Percentiles rank a stretch among this genome's conserved stretches.
phyloP scores from a whole-genome alignment of 2,888 invertebrate genomes.

The Hydropsyche betteni region DNA sequence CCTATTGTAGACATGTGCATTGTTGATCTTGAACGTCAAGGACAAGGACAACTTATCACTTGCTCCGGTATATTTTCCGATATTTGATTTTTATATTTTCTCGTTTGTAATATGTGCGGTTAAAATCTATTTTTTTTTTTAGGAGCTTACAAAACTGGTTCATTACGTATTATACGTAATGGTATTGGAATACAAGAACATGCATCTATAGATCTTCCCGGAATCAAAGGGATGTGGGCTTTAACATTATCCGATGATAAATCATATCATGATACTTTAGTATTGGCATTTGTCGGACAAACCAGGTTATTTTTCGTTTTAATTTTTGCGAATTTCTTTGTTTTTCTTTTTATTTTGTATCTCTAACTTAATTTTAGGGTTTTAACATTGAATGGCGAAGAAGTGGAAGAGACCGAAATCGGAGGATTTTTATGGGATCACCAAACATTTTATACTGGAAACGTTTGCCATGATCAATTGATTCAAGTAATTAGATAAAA shows the following conservation, averaged over 20 bases:
- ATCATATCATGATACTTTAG: conserved; percentile 84
- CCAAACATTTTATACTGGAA: conserved; percentile 94
- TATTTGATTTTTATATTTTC: too few species aligned
- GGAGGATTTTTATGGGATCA: conserved; percentile 90
- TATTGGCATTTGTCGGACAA: conserved; percentile 96
- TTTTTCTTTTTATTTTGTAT: not conserved
- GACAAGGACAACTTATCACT: conserved; percentile 97
- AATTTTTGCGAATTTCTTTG: not conserved
- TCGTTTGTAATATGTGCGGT: not conserved
- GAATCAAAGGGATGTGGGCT: conserved; percentile 99
- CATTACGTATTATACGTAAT: conserved; percentile 94
- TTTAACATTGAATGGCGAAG: conserved; percentile 89
- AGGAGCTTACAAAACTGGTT: conserved; percentile 96
- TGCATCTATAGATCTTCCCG: conserved; percentile 95
- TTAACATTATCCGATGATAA: conserved; percentile 67
- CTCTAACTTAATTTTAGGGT: conserved; percentile 67
- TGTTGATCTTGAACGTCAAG: conserved; percentile 95
- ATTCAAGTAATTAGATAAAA: conserved; percentile 58
- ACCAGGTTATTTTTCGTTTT: conserved; percentile 69
- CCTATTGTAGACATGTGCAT: conserved; percentile 99
- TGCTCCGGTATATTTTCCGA: conserved; percentile 77
- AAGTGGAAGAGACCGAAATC: conserved; percentile 97
- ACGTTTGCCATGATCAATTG: conserved; percentile 85
- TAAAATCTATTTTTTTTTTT: conserved; percentile 39
- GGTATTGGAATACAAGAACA: conserved; percentile 99